Evolutionary conservation across 2,113 vertebrate genomes (phyloP).

Genomic region (Suncus etruscus): DNA sequence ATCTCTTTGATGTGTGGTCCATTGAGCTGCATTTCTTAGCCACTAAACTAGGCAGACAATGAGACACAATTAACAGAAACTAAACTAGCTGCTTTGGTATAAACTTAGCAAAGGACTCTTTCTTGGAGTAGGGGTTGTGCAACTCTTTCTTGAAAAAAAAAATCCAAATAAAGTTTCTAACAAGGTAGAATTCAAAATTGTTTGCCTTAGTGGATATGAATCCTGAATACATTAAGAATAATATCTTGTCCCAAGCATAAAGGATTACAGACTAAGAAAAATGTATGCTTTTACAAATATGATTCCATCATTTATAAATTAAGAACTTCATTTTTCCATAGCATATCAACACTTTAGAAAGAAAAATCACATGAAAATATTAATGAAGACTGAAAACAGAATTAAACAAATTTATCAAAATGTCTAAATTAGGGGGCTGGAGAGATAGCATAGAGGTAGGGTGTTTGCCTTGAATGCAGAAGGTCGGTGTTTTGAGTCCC

Average conservation of each 20-base stretch:
- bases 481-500: too few species aligned
- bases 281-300: neutral
- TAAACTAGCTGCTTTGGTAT: neutral
- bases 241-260: constrained; percentile 14
- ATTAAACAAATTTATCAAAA: neutral
- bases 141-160: constrained; percentile 8
- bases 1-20: too few species aligned
- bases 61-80: neutral
- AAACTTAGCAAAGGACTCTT: neutral
- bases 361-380: neutral
- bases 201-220: neutral
- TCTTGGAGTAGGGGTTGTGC: neutral
- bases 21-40: too few species aligned
- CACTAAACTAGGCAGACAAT: neutral
- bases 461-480: too few species aligned
- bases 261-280: neutral
- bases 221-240: constrained; percentile 16
- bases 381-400: neutral
- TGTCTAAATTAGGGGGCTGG: too few species aligned
- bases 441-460: too few species aligned
- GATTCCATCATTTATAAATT: neutral
- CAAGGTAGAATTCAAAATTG: neutral
- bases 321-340: constrained; percentile 4
- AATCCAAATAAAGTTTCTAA: constrained; percentile 19
- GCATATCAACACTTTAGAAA: constrained; percentile 29